phyloP scores from a whole-genome alignment of 2,113 vertebrate genomes.

The Illadopsis cleaveri region DNA sequence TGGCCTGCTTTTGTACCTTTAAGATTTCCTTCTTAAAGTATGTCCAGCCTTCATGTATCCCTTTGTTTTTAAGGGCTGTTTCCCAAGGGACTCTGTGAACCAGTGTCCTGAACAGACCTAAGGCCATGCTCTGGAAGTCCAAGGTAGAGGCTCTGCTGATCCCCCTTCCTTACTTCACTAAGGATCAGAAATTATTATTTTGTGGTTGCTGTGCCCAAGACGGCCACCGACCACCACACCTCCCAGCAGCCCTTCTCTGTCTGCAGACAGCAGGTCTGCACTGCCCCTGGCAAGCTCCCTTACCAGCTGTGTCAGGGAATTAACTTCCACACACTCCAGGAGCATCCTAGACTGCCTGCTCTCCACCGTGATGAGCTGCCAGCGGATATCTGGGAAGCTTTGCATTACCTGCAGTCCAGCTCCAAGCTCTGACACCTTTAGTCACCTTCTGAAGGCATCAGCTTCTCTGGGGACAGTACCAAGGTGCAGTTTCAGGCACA shows the following conservation, averaged over 20 bases:
- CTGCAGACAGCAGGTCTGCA: background rate
- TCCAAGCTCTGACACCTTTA: background rate
- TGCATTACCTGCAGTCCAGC: background rate
- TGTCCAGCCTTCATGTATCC: background rate
- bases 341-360: background rate
- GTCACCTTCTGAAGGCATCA: background rate
- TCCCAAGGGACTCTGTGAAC: background rate
- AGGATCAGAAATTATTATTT: background rate
- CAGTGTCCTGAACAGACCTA: background rate
- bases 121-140: background rate
- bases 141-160: background rate
- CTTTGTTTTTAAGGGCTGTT: background rate
- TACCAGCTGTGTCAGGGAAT: background rate
- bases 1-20: background rate
- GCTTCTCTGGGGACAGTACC: background rate
- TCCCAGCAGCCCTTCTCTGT: background rate
- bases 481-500: background rate
- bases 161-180: background rate
- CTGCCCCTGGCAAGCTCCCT: background rate
- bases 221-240: accelerated
- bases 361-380: accelerated
- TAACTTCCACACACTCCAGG: background rate
- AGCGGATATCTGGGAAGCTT: background rate
- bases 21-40: background rate
- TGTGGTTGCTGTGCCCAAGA: background rate